phyloP scores from a whole-genome alignment of 2,797 vertebrate genomes.

The Anabas testudineus region DNA sequence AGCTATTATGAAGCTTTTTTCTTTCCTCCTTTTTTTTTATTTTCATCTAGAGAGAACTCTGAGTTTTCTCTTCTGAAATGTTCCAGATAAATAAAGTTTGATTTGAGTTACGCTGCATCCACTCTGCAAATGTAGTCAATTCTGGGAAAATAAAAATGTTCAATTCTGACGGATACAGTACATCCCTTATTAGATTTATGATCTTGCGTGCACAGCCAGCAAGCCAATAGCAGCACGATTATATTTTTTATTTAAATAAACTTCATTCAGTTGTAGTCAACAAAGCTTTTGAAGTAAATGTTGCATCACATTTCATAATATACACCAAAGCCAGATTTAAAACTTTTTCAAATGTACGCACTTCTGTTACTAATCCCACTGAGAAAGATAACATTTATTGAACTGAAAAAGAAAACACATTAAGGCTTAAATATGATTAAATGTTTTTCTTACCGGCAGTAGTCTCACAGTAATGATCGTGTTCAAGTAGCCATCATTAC shows the following conservation, averaged over 20 bases:
- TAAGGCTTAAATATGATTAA: not conserved
- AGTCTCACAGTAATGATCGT: not conserved
- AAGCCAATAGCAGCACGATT: no score
- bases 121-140: not conserved
- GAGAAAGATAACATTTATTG: not conserved
- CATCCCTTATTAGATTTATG: not conserved
- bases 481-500: not conserved
- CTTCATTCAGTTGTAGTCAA: conserved; percentile 5
- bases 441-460: not conserved
- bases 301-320: conserved; percentile 24
- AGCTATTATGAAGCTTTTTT: not conserved
- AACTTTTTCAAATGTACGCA: not conserved
- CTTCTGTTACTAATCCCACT: not conserved
- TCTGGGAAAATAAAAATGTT: not conserved
- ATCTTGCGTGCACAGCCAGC: not conserved
- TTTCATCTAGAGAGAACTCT: not conserved
- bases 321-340: not conserved
- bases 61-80: not conserved
- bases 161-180: not conserved
- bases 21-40: not conserved
- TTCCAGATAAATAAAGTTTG: not conserved
- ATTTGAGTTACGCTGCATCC: not conserved
- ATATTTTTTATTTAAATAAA: conserved; percentile 3
- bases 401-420: not conserved
- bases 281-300: conserved; percentile 14